Evolutionary conservation across 1,140 invertebrate genomes (phyloP).

Genomic region (Tetramorium alpestre): DNA sequence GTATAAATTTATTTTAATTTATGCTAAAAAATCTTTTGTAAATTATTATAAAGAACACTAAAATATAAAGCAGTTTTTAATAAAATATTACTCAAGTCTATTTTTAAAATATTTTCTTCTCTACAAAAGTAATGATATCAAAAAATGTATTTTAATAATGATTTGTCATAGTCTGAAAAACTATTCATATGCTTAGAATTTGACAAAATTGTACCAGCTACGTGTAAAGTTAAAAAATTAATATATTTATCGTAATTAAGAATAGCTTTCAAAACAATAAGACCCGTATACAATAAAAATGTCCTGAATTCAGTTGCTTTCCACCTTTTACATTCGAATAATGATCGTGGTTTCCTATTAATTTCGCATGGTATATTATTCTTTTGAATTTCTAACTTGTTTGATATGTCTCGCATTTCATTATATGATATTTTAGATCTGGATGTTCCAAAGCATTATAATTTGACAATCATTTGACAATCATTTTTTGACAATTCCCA

Average conservation of each 20-base stretch:
- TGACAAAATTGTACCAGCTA: background rate
- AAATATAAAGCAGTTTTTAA: too few species aligned
- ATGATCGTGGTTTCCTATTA: slow-evolving; percentile 27
- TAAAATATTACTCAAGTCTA: too few species aligned
- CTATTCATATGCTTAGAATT: too few species aligned
- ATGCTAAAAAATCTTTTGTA: too few species aligned
- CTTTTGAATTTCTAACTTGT: background rate
- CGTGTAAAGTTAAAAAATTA: slow-evolving; percentile 14
- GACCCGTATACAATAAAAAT: slow-evolving; percentile 4
- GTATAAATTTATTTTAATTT: too few species aligned
- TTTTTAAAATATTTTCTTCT: too few species aligned
- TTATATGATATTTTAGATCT: slow-evolving; percentile 2
- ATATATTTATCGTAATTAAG: background rate
- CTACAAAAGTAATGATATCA: too few species aligned
- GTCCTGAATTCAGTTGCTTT: slow-evolving; percentile 22
- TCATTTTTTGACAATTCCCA: background rate
- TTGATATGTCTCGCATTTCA: background rate
- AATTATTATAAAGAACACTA: too few species aligned
- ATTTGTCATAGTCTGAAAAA: too few species aligned
- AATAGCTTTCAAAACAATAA: background rate
- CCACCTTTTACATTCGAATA: slow-evolving; percentile 22
- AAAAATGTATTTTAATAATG: too few species aligned
- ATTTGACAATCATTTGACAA: background rate
- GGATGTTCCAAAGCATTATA: background rate
- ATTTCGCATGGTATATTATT: slow-evolving; percentile 2